phyloP scores from a whole-genome alignment of 1,140 invertebrate species.

The Mesaphorura yosii region DNA sequence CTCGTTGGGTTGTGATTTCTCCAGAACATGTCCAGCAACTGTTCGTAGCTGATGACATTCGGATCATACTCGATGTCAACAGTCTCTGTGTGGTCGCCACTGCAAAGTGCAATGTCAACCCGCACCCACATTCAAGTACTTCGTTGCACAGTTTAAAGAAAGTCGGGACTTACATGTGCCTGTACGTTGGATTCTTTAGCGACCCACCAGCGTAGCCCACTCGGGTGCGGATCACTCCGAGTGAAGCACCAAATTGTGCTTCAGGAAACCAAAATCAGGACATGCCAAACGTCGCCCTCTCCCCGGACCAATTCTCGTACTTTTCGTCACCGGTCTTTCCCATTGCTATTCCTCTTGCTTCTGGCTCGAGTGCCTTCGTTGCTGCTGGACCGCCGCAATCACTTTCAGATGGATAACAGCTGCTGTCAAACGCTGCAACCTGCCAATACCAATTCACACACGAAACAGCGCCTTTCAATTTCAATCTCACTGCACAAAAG shows the following conservation, averaged over 20 bases:
- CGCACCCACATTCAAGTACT: no score
- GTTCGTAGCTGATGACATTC: conserved; percentile 54
- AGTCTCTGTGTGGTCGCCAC: conserved; percentile 86
- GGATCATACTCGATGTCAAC: conserved; percentile 84
- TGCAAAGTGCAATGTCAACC: conserved; percentile 43
- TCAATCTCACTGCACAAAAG: no score
- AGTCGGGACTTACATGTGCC: conserved; percentile 59
- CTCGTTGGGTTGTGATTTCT: conserved; percentile 77
- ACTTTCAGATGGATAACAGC: no score
- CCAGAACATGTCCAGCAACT: conserved; percentile 80
- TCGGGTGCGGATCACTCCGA: conserved; percentile 21
- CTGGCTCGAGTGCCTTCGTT: not conserved
- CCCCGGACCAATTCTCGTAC: conserved; percentile 16
- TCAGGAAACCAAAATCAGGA: conserved; percentile 34
- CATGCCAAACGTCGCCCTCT: conserved; percentile 33
- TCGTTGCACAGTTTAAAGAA: conserved; percentile 1
- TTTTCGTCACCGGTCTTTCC: conserved; percentile 5
- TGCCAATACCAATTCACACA: no score
- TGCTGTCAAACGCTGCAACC: no score
- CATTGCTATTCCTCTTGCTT: not conserved
- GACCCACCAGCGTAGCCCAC: conserved; percentile 90
- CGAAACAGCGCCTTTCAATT: no score
- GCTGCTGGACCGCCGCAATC: no score
- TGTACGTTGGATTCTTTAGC: conserved; percentile 67
- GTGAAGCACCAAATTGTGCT: conserved; percentile 25